Percentiles rank a stretch among this genome's conserved stretches.
Conservation (phyloP, 2,888 invertebrate genomes). For the Tyria jacobaeae region DNA sequence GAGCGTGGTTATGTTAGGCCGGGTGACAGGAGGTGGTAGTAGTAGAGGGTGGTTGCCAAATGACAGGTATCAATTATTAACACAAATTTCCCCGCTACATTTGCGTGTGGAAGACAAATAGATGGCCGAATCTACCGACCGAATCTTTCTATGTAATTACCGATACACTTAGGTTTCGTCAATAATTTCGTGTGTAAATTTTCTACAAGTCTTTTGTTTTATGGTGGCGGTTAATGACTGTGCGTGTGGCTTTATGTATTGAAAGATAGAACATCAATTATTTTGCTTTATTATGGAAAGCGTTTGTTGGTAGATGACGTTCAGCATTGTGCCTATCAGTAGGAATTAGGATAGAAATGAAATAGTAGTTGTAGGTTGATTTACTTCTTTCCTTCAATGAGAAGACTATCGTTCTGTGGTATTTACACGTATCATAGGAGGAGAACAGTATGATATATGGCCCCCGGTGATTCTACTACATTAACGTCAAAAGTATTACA, state of each 20-base stretch:
- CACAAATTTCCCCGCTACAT: slow-evolving; percentile 81
- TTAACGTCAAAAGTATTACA: background rate
- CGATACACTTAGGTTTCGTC: slow-evolving; percentile 59
- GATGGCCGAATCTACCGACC: slow-evolving; percentile 70
- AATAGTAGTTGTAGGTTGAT: too few relatives aligned
- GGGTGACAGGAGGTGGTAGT: slow-evolving; percentile 55
- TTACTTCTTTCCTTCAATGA: background rate
- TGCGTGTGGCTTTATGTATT: slow-evolving; percentile 11
- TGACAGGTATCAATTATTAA: slow-evolving; percentile 86
- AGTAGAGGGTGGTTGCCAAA: slow-evolving; percentile 80
- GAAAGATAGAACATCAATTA: background rate
- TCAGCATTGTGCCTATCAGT: background rate
- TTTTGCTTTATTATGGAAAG: background rate
- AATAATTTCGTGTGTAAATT: slow-evolving; percentile 60
- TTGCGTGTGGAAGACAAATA: slow-evolving; percentile 86
- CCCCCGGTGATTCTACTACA: background rate
- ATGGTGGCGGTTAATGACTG: slow-evolving; percentile 15
- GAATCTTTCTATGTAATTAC: slow-evolving; percentile 79
- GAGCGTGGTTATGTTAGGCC: slow-evolving; percentile 56
- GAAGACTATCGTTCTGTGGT: background rate
- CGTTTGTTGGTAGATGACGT: background rate
- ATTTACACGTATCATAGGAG: background rate
- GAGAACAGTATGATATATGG: background rate
- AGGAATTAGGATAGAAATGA: background rate
- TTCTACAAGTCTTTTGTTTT: slow-evolving; percentile 23